phyloP scores from a whole-genome alignment of 1,140 invertebrate genomes.

The Drosophila malerkotliana region DNA sequence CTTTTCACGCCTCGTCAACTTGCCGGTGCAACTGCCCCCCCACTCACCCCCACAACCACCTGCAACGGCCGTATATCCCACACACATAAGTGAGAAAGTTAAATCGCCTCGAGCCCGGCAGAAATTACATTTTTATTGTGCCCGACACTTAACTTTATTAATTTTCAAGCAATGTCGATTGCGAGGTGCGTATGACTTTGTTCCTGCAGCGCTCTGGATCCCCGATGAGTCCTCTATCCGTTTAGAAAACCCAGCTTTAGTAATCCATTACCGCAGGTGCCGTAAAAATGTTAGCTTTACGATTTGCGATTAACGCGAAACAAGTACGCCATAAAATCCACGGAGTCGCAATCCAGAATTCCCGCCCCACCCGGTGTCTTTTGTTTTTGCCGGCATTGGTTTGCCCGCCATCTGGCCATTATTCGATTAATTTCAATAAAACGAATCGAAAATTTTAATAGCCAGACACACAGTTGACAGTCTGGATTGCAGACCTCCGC shows the following conservation, averaged over 20 bases:
- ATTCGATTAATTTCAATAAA: conserved; percentile 81
- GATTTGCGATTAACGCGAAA: conserved; percentile 81
- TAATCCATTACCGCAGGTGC: conserved; percentile 81
- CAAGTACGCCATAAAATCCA: conserved; percentile 76
- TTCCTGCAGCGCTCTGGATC: background rate
- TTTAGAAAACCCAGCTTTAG: conserved; percentile 45
- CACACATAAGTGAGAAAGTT: background rate
- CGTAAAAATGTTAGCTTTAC: conserved; percentile 82
- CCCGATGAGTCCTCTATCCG: background rate
- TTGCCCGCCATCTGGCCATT: conserved; percentile 43
- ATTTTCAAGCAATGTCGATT: conserved; percentile 75
- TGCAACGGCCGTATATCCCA: background rate
- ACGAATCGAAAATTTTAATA: conserved; percentile 57
- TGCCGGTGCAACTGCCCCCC: conserved; percentile 31
- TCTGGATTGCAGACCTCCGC: background rate
- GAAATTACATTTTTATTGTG: conserved; percentile 76
- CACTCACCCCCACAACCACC: conserved; percentile 10
- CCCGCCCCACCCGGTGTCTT: background rate
- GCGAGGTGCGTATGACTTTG: conserved; percentile 2
- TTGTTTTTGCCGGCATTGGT: conserved; percentile 9
- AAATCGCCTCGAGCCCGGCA: conserved; percentile 8
- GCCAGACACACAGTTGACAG: conserved; percentile 34
- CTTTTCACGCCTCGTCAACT: conserved; percentile 72
- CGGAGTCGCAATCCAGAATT: conserved; percentile 42
- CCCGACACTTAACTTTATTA: conserved; percentile 81